A percentile compares a stretch with the other conserved stretches of the same genome.
These are phyloP conservation scores for Anaspis maculata DNA, from an alignment of 2,888 invertebrate genomes.

Conservation along the genomic window DNA sequence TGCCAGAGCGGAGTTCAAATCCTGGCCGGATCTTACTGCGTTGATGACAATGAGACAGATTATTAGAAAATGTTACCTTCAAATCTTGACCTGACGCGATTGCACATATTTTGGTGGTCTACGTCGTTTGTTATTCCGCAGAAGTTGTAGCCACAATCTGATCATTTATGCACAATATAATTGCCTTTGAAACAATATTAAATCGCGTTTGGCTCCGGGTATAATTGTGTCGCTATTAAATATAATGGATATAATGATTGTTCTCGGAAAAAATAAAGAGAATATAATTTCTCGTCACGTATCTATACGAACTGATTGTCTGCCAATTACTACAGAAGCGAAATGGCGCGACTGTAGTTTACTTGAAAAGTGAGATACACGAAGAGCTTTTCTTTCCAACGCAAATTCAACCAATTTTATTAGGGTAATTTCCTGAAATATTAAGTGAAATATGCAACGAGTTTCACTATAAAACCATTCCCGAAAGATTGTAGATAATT, in stretches of 20 bases:
- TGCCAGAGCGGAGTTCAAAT: no score
- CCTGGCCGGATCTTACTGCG: no score
- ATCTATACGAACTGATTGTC: slow-evolving; percentile 7
- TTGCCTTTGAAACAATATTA: slow-evolving; percentile 3
- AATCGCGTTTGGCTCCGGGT: not conserved
- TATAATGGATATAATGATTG: slow-evolving; percentile 4
- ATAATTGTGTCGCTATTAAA: not conserved
- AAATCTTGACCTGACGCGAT: no score
- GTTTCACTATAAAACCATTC: slow-evolving; percentile 4
- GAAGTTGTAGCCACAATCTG: no score
- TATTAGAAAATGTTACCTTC: no score
- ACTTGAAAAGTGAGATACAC: slow-evolving; percentile 3
- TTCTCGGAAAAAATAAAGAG: slow-evolving; percentile 11
- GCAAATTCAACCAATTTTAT: slow-evolving; percentile 8
- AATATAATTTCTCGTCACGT: slow-evolving; percentile 11
- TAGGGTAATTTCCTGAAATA: slow-evolving; percentile 9
- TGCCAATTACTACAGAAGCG: slow-evolving; percentile 3
- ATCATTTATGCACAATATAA: no score
- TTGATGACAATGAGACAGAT: no score
- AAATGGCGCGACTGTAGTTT: no score
- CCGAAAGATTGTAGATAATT: slow-evolving; percentile 16
- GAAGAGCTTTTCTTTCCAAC: slow-evolving; percentile 3
- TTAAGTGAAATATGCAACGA: slow-evolving; percentile 9
- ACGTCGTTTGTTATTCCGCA: no score
- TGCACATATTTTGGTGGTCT: no score